A percentile compares a stretch with the other conserved stretches of the same genome.
phyloP scores from a whole-genome alignment of 2,888 invertebrate genomes.

The Caenorhabditis panamensis region DNA sequence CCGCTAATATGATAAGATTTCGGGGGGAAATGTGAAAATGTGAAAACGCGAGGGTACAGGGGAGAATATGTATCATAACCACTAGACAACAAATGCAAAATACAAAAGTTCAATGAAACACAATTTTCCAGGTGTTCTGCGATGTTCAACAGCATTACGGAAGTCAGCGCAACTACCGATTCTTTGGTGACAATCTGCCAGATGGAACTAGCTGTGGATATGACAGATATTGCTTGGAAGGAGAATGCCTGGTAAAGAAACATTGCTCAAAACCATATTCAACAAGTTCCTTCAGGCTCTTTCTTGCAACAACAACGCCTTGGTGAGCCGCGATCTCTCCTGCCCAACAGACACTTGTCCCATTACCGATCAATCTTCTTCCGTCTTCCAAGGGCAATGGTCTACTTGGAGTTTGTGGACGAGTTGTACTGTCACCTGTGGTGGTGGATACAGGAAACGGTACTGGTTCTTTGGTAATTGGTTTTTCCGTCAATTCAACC shows the following conservation, averaged over 20 bases:
- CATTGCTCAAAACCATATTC: too few relatives aligned
- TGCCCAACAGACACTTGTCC: conserved; percentile 75
- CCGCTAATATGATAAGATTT: conserved; percentile 49
- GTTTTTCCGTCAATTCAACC: neutral
- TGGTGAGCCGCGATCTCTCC: conserved; percentile 74
- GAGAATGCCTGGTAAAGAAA: conserved; percentile 81
- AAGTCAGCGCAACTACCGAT: conserved; percentile 79
- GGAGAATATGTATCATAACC: conserved; percentile 38
- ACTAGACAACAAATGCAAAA: neutral
- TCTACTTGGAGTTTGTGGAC: conserved; percentile 76
- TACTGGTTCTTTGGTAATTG: neutral
- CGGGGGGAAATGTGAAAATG: conserved; percentile 7
- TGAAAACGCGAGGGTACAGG: neutral
- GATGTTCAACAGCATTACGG: conserved; percentile 77
- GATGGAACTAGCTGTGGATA: conserved; percentile 81
- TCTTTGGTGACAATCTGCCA: conserved; percentile 81
- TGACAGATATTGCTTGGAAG: conserved; percentile 79
- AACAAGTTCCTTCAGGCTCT: conserved; percentile 71
- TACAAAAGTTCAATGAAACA: neutral
- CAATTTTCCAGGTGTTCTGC: conserved; percentile 77
- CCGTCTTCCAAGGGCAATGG: conserved; percentile 69
- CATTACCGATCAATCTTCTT: conserved; percentile 43
- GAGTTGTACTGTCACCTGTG: conserved; percentile 77
- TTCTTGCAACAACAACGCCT: conserved; percentile 73
- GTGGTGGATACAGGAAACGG: conserved; percentile 74